phyloP scores from a whole-genome alignment of 2,113 vertebrate genomes.

The Notothenia rossii region DNA sequence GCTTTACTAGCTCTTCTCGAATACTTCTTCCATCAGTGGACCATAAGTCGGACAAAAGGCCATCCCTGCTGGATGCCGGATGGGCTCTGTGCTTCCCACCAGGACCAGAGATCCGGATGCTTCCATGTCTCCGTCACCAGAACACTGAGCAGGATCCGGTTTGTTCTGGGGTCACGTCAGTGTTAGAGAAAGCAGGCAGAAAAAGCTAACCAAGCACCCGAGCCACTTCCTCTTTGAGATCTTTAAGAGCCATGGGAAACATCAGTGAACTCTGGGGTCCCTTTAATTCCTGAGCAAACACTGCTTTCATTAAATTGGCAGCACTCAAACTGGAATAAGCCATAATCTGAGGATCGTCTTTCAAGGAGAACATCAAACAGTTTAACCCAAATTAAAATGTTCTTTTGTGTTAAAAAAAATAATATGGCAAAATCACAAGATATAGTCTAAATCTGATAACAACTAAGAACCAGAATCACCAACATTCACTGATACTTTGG shows the following conservation, averaged over 20 bases:
- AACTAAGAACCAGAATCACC: too few species aligned
- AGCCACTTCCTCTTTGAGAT: constrained; percentile 46
- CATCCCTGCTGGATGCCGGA: constrained; percentile 1
- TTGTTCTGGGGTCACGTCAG: constrained; percentile 16
- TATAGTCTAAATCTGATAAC: too few species aligned
- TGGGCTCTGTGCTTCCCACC: constrained; percentile 10
- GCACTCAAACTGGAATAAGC: background rate
- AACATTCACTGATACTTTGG: background rate
- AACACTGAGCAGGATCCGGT: constrained; percentile 21
- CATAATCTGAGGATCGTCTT: constrained; percentile 15
- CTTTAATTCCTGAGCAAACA: constrained; percentile 63
- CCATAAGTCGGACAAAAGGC: background rate
- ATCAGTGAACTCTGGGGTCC: constrained; percentile 50
- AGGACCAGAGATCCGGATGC: constrained; percentile 33
- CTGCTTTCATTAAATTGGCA: constrained; percentile 46
- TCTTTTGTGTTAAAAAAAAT: background rate
- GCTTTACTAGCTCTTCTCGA: background rate
- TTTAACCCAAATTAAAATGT: constrained; percentile 29
- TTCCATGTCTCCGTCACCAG: constrained; percentile 25
- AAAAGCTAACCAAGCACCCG: constrained; percentile 34
- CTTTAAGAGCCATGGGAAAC: constrained; percentile 65
- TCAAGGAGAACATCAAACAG: constrained; percentile 13
- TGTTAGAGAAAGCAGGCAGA: constrained; percentile 37
- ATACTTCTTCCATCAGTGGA: background rate
- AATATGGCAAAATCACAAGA: background rate